These are phyloP conservation scores for Plebejus melissa DNA, from an alignment of 2,888 invertebrate species.

Conservation along the genomic window DNA sequence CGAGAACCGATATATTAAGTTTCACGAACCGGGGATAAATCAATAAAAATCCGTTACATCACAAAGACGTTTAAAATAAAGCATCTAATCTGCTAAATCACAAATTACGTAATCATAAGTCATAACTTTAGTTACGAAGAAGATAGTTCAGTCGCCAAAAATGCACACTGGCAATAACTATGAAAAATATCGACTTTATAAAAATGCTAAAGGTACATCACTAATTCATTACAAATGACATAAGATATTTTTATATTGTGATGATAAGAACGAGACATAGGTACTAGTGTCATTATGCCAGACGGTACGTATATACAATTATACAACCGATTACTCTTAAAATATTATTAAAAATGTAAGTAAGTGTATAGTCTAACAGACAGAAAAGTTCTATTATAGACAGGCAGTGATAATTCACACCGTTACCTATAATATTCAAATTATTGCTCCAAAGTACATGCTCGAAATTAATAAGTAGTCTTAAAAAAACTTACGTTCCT, in stretches of 20 bases:
- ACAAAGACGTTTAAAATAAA: constrained; percentile 32
- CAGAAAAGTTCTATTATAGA: constrained; percentile 42
- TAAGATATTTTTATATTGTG: constrained; percentile 39
- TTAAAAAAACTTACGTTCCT: constrained; percentile 55
- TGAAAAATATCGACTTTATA: constrained; percentile 36
- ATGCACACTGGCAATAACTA: constrained; percentile 68
- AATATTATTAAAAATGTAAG: constrained; percentile 33
- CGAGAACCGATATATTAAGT: constrained; percentile 10
- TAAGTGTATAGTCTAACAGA: constrained; percentile 39
- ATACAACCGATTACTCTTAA: constrained; percentile 38
- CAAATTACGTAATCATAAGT: constrained; percentile 31
- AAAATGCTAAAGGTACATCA: constrained; percentile 35
- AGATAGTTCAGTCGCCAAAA: constrained; percentile 50
- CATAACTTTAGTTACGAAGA: constrained; percentile 30
- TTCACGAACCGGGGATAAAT: constrained; percentile 21
- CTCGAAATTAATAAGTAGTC: constrained; percentile 48
- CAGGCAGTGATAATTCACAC: constrained; percentile 55
- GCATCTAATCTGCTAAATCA: constrained; percentile 37
- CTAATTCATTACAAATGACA: constrained; percentile 30
- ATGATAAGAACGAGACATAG: constrained; percentile 37
- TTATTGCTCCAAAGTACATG: constrained; percentile 63
- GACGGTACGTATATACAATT: constrained; percentile 28
- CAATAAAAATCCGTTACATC: constrained; percentile 14
- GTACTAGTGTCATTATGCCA: constrained; percentile 35
- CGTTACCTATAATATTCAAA: constrained; percentile 42